Evolutionary conservation across 2,113 vertebrate species (phyloP), one percentile per base, ranked within the genome.

Genomic region (Theristicus caerulescens): DNA sequence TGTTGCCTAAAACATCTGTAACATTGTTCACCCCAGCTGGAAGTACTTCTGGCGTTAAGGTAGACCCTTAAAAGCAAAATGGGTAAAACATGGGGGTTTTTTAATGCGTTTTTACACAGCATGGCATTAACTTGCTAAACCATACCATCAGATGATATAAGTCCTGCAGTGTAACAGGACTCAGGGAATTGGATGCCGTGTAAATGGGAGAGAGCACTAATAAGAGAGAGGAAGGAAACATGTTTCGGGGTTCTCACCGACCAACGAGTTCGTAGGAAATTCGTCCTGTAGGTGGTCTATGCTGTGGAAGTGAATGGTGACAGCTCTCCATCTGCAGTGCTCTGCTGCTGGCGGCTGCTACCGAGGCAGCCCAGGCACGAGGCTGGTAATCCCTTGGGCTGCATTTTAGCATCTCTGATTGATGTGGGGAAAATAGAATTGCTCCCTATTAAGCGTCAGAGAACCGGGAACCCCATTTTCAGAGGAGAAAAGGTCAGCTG

Each of bases 221-320:
- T 47, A 36, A 64, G 31, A 71, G 34, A 86, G 55, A 59, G 57
- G 36, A 78, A 74, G 52, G 44, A 82, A 67, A 40, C 1, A 1
- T 46, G 38, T 65, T 66, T 79, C 1, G 1, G 29, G 26, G 32
- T 21, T 86, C 51, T 86, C 26, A 5, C 24, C 0, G 0, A 29
- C 27, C 1, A 1, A 9, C 0, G 0, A 31, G 11, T 71, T 72
- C 9, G 8, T 59, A 64, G 61, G 38, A 66, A 61, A 62, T 64
- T 18, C 1, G 2, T 74, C 47, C 80, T 71, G 36, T 52, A 40
- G 65, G 24, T 61, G 54, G 54, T 34, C 55, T 81, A 0, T 51
- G 76, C 64, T 38, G 26, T 70, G 73, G 67, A 58, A 81, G 66
- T 70, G 36, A 36, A 51, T 0, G 4, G 42, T 78, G 59, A 51